These are phyloP conservation scores for Danio albolineatus DNA, from an alignment of 2,797 vertebrate species.

Conservation along the genomic window DNA sequence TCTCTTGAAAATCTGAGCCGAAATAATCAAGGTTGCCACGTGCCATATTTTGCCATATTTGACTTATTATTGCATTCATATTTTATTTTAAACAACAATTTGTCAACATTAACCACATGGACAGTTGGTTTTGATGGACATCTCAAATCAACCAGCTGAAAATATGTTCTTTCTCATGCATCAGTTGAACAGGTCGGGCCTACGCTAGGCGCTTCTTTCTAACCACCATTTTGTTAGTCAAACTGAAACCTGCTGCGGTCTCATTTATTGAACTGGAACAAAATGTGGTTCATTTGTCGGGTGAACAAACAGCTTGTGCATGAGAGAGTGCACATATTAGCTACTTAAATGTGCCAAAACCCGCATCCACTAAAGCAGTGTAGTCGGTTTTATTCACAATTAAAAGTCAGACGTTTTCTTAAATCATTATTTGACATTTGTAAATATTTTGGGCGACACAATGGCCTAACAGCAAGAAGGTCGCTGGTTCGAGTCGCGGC, in stretches of 20 bases:
- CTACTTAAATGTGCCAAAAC: too few species aligned
- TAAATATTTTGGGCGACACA: too few species aligned
- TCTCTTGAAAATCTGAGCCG: background rate
- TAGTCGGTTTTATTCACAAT: too few species aligned
- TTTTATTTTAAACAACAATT: background rate
- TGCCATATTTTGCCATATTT: background rate
- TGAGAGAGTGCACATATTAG: background rate
- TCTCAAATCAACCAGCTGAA: background rate
- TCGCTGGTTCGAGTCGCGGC: too few species aligned
- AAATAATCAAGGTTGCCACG: background rate
- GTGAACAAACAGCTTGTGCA: too few species aligned
- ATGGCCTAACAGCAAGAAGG: too few species aligned
- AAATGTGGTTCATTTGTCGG: background rate
- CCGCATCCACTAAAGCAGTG: too few species aligned
- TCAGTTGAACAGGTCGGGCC: too few species aligned
- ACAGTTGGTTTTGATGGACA: background rate
- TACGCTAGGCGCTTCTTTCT: too few species aligned
- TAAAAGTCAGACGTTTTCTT: too few species aligned
- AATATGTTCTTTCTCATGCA: background rate
- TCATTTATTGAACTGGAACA: background rate
- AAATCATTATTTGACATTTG: too few species aligned
- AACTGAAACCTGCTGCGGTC: background rate
- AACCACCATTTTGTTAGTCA: background rate
- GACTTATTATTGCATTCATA: too few species aligned
- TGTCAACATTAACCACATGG: background rate